phyloP scores from a whole-genome alignment of 2,113 vertebrate species.

The Oostethus manadensis region DNA sequence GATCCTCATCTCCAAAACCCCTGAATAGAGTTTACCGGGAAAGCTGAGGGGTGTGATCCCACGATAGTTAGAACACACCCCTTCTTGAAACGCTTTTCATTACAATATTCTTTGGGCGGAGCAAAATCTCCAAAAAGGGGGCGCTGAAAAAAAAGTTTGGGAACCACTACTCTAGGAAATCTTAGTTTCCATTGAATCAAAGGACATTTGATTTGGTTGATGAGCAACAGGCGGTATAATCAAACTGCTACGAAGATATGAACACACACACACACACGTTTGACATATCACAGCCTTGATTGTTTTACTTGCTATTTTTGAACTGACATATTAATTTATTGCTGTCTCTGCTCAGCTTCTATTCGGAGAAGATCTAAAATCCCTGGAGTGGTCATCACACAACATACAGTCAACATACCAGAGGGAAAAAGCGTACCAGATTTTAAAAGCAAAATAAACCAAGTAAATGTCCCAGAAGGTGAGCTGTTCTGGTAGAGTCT shows the following conservation, averaged over 20 bases:
- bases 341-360: constrained; percentile 31
- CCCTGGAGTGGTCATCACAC: constrained; percentile 75
- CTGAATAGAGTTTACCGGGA: no score
- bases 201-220: background rate
- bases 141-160: no score
- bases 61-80: no score
- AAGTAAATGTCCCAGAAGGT: constrained; percentile 78
- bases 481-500: background rate
- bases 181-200: background rate
- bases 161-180: no score
- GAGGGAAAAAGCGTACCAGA: constrained; percentile 77
- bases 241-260: background rate
- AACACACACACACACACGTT: background rate
- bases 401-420: constrained; percentile 72
- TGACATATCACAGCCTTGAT: background rate
- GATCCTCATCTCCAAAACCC: no score
- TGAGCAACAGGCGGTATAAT: background rate
- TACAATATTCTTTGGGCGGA: no score
- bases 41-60: no score
- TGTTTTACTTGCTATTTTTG: background rate
- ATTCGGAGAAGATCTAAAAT: constrained; percentile 70
- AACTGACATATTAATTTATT: background rate
- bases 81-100: no score
- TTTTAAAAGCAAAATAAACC: constrained; percentile 73
- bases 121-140: no score